A percentile compares a stretch with the other conserved stretches of the same genome.
Conservation (phyloP, 1,140 invertebrate species). For the Eulimnadia texana region DNA sequence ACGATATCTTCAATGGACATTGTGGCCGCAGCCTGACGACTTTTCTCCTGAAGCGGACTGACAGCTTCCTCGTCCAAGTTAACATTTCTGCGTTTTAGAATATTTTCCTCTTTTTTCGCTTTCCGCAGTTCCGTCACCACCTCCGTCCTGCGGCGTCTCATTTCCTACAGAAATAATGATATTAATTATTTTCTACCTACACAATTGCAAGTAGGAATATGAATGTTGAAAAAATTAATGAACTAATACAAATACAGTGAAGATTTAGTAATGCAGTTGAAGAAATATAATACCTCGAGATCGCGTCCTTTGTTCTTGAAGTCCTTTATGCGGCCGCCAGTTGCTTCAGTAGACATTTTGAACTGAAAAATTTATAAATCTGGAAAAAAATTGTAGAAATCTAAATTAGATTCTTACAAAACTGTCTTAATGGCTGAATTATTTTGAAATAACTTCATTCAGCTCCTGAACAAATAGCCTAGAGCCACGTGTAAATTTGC, state of each 20-base stretch:
- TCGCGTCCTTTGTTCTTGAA: constrained; percentile 35
- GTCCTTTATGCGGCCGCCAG: constrained; percentile 24
- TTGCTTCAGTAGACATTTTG: constrained; percentile 23
- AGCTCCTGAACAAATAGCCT: no score
- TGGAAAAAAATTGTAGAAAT: no score
- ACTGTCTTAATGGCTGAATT: no score
- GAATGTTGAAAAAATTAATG: no score
- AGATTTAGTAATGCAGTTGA: no score
- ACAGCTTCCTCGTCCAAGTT: constrained; percentile 34
- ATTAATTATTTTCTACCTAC: not conserved
- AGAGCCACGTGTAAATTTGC: no score
- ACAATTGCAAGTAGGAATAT: no score
- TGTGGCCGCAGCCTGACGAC: constrained; percentile 25
- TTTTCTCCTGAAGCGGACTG: constrained; percentile 38
- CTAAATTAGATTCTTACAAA: no score
- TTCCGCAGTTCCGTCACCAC: constrained; percentile 80
- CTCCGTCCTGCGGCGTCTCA: constrained; percentile 72
- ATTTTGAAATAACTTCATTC: no score
- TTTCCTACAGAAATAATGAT: constrained; percentile 42
- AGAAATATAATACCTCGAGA: constrained; percentile 32
- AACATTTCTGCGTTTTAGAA: constrained; percentile 87
- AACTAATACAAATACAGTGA: not conserved
- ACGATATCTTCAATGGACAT: constrained; percentile 28
- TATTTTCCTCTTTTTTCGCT: constrained; percentile 83
- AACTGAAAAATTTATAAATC: no score